Base-by-base conservation (phyloP, 2,797 vertebrate species). In the Serranus cabrilla region DNA sequence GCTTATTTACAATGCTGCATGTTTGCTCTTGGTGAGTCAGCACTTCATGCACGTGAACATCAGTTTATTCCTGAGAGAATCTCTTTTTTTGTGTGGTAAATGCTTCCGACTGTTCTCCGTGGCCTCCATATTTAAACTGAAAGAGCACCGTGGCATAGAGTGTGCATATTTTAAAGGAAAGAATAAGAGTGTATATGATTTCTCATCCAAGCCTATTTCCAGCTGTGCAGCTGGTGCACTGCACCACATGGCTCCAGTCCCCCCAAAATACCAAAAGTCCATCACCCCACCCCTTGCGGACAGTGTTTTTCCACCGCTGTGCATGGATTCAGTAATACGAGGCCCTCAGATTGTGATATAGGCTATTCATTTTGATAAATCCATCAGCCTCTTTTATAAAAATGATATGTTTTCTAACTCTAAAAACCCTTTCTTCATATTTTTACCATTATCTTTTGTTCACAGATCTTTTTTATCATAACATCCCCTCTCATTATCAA, bases 1-100 rank as follows among this genome's bases (percentile, higher is more conserved):
- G 65, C 69, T 80, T 87, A 72, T 91, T 89, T 84, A 87, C 82
- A 73, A 17, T 25, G 56, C 59, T 60, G 71, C 55, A 57, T 71
- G 65, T 72, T 80, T 74, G 51, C 58, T 83, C 58, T 17, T 57
- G 52, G 23, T 79, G 80, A 85, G 62, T 90, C 81, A 81, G 78
- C 85, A 66, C 23, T 83, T 84, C 17, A 46, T 31, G 27, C 50
- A 61, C 1, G 6, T 68, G 45, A 67, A 76, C 34, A 69, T 31
- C 11, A 39, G 58, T 52, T 56, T 74, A 68, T 85, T 85, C 65
- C 69, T 52, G 34, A 61, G 69, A 79, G 18, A 51, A 67, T 23
- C 37, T 61, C 62, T 49, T 63, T 69, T 47, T 70, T 45, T 51
- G 16, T 65, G 17, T 43, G 20, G 49, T 45, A 65, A 83, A 76